Percentiles rank a stretch among this genome's conserved stretches.
These are phyloP conservation scores for Orgyia antiqua DNA, from an alignment of 2,888 invertebrate genomes.

Conservation along the genomic window DNA sequence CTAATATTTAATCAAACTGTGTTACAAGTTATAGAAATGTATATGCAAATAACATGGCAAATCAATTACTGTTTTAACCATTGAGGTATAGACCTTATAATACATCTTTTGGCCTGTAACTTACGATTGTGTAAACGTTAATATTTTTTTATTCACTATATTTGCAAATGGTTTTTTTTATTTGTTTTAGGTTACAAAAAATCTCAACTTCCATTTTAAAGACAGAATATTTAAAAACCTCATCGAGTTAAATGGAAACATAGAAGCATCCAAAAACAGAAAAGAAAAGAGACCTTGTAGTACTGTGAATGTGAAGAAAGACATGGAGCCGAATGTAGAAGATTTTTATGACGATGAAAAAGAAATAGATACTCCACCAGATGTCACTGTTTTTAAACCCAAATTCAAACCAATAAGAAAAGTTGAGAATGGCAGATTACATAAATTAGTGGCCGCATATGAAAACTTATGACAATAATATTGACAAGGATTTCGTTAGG, in stretches of 20 bases:
- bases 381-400: slow-evolving; percentile 45
- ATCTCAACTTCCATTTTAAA: slow-evolving; percentile 66
- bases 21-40: background rate
- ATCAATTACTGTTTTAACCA: too few species aligned
- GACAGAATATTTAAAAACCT: slow-evolving; percentile 67
- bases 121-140: background rate
- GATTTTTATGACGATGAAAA: slow-evolving; percentile 60
- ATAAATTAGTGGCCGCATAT: slow-evolving; percentile 51
- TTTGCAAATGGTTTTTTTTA: background rate
- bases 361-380: slow-evolving; percentile 47
- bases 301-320: slow-evolving; percentile 40
- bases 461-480: slow-evolving; percentile 59
- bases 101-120: background rate
- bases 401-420: slow-evolving; percentile 51
- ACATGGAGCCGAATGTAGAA: slow-evolving; percentile 66
- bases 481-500: too few species aligned
- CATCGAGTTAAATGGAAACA: slow-evolving; percentile 60
- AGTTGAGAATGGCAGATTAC: slow-evolving; percentile 48
- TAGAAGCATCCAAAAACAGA: slow-evolving; percentile 39
- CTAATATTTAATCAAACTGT: background rate
- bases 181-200: slow-evolving; percentile 59
- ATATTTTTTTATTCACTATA: background rate
- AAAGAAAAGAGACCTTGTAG: slow-evolving; percentile 36
- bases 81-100: too few species aligned
- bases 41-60: too few species aligned